Percentiles rank a stretch among this genome's conserved stretches.
phyloP scores from a whole-genome alignment of 2,888 invertebrate species.

The Polyommatus icarus region DNA sequence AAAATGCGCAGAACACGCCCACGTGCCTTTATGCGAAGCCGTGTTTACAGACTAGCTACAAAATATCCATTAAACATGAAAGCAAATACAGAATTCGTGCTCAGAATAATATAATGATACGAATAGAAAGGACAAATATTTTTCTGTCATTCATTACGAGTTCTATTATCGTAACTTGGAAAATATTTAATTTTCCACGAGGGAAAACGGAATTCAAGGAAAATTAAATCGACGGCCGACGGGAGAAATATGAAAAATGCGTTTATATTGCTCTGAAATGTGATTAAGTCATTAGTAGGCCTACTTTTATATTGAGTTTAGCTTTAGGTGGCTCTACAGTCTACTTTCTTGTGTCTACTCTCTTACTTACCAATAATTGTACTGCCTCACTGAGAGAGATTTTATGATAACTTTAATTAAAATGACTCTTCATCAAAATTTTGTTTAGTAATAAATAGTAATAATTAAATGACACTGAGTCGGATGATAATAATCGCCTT shows the following conservation, averaged over 20 bases:
- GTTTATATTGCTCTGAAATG: constrained; percentile 9
- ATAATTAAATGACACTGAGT: no score
- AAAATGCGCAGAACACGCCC: no score
- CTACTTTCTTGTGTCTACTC: not conserved
- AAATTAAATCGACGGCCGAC: not conserved
- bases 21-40: no score
- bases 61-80: not conserved
- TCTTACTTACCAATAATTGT: no score
- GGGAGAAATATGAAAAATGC: not conserved
- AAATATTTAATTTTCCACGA: constrained; percentile 24
- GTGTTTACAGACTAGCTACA: not conserved
- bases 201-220: not conserved
- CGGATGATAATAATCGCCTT: no score
- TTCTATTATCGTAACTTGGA: not conserved
- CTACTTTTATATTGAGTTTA: not conserved
- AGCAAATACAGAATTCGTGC: not conserved
- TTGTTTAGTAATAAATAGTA: no score
- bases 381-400: no score
- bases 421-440: no score
- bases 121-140: constrained; percentile 8
- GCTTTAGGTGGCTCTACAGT: not conserved
- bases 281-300: not conserved
- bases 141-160: constrained; percentile 7
- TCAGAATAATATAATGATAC: not conserved
- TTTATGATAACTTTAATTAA: no score